Base-by-base conservation (phyloP, 2,113 vertebrate species). In the Brevimyrus niger region DNA sequence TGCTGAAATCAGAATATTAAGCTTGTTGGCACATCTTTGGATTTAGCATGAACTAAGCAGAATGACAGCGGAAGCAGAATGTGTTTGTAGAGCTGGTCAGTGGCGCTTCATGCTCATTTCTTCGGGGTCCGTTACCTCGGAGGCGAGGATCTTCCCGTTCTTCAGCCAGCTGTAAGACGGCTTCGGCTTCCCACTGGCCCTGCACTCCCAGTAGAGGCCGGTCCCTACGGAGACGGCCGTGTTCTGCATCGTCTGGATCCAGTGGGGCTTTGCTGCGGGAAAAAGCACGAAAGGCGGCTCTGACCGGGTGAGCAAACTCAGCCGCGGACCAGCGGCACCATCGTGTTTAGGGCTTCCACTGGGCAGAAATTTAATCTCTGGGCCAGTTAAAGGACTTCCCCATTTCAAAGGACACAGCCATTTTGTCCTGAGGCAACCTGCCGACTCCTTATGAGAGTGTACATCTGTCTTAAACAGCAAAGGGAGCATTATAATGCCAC, bases 141-240 rank as follows among this genome's bases (percentile, higher is more conserved):
- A 8, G 27, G 89, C 44, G 35, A 98, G 87, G 7, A 94, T 94
- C 9, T 96, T 95, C 88, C 98, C 98, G 17, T 98, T 97, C 94
- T 96, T 98, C 93, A 98, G 88, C 98, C 98, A 99, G 91, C 96
- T 96, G 90, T 97, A 98, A 0, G 98, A 99, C 0, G 98, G 98
- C 91, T 98, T 98, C 2, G 98, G 97, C 58, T 98, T 99, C 17
- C 98, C 98, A 88, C 92, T 97, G 0, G 98, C 98, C 90, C 96
- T 97, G 76, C 98, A 99, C 73, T 98, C 97, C 98, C 98, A 99
- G 53, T 93, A 95, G 2, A 99, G 95, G 42, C 92, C 96, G 76
- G 98, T 97, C 89, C 97, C 96, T 3, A 99, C 97, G 27, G 98
- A 96, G 84, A 95, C 92, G 46, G 97, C 96, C 4, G 92, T 92